Conservation (phyloP, 2,888 invertebrate genomes). For the Eilema caniola region DNA sequence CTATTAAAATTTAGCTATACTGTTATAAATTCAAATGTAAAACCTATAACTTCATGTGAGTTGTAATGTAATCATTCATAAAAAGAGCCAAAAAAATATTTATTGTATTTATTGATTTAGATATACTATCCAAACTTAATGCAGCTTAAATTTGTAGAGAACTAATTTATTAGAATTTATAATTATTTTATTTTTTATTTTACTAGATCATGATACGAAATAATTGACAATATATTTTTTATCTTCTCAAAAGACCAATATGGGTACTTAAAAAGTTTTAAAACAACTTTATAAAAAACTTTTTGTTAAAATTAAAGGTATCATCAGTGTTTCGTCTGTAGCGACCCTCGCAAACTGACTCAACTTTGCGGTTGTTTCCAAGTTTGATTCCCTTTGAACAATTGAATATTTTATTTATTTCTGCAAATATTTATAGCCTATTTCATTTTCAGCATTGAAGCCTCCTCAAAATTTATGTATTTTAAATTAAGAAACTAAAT, state of each 20-base stretch:
- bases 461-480: not conserved
- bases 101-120: too few species aligned
- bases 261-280: not conserved
- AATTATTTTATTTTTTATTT: too few species aligned
- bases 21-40: too few species aligned
- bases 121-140: too few species aligned
- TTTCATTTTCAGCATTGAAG: constrained; percentile 4
- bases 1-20: too few species aligned
- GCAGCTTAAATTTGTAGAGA: too few species aligned
- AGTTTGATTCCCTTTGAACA: constrained; percentile 48
- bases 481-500: not conserved
- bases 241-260: not conserved
- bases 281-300: constrained; percentile 23
- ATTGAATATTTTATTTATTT: constrained; percentile 33
- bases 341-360: constrained; percentile 27
- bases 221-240: not conserved
- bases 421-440: constrained; percentile 25
- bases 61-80: too few species aligned
- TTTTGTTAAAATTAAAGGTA: constrained; percentile 33
- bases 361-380: constrained; percentile 42
- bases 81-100: too few species aligned
- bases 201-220: too few species aligned
- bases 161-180: too few species aligned
- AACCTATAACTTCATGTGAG: too few species aligned
- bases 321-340: constrained; percentile 22